Conservation (phyloP, 2,113 vertebrate species). For the Lanius ludovicianus region DNA sequence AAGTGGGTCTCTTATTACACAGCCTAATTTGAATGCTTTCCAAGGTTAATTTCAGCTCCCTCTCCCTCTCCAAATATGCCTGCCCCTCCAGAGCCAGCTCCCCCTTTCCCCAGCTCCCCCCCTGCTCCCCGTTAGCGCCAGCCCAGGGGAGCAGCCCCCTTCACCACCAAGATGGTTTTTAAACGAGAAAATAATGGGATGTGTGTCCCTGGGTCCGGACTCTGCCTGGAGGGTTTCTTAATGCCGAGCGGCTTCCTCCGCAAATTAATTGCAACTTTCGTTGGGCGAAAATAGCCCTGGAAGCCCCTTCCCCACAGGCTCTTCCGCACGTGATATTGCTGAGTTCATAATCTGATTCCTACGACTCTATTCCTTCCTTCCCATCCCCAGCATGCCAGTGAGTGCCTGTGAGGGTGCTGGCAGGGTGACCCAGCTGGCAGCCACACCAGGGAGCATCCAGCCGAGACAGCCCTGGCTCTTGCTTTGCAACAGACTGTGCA, state of each 20-base stretch:
- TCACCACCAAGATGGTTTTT: conserved; percentile 26
- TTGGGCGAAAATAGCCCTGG: conserved; percentile 38
- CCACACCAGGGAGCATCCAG: background rate
- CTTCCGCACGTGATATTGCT: conserved; percentile 9
- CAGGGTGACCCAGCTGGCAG: background rate
- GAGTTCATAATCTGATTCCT: conserved; percentile 39
- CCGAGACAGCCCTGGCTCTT: fast-evolving
- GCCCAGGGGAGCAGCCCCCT: background rate
- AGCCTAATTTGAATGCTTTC: conserved; percentile 70
- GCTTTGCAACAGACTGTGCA: background rate
- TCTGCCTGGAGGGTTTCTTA: conserved; percentile 39
- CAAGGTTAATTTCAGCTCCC: conserved; percentile 69
- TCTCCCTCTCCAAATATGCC: conserved; percentile 8
- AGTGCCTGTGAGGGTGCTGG: background rate
- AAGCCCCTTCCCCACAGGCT: conserved; percentile 55
- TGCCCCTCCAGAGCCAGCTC: background rate
- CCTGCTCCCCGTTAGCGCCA: background rate
- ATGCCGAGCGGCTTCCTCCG: conserved; percentile 53
- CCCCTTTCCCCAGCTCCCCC: background rate
- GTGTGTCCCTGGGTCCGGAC: background rate
- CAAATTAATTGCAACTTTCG: conserved; percentile 66
- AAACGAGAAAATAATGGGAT: conserved; percentile 65
- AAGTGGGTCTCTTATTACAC: conserved; percentile 74
- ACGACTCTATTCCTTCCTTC: background rate
- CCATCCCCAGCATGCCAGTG: background rate